These are phyloP conservation scores for Jacana jacana DNA, from an alignment of 2,113 vertebrate genomes.

Conservation along the genomic window DNA sequence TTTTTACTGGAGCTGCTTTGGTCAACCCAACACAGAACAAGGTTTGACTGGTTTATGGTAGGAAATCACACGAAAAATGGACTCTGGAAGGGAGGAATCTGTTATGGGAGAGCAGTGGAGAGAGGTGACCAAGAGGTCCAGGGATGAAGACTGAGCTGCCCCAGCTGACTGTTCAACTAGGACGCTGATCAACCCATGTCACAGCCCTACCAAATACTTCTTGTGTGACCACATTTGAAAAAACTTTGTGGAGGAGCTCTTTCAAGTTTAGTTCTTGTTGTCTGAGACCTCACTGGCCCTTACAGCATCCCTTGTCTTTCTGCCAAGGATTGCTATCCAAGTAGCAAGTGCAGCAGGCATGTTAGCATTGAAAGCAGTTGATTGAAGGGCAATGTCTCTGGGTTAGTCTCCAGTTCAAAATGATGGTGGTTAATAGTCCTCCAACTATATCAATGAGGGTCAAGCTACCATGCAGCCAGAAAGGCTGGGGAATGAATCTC, in stretches of 20 bases:
- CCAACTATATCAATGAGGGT: background rate
- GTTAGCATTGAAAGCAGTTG: background rate
- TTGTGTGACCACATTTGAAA: background rate
- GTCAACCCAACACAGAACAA: background rate
- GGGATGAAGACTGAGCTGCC: background rate
- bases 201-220: background rate
- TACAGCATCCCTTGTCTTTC: background rate
- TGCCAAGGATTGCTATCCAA: background rate
- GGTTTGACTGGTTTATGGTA: conserved; percentile 21
- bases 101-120: background rate
- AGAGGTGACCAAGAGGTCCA: background rate
- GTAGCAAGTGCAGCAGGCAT: background rate
- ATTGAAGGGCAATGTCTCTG: background rate
- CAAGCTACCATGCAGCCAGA: background rate
- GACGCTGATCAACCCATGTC: rapidly evolving
- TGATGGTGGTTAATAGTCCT: background rate
- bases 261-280: background rate
- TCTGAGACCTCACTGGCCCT: background rate
- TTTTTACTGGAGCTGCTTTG: background rate
- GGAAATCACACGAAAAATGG: background rate
- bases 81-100: background rate
- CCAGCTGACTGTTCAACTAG: background rate
- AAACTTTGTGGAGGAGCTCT: background rate
- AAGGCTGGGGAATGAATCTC: background rate
- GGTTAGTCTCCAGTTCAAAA: background rate